Percentiles rank a stretch among this genome's conserved stretches.
Conservation (phyloP, 2,113 vertebrate genomes). For the Carlito syrichta region DNA sequence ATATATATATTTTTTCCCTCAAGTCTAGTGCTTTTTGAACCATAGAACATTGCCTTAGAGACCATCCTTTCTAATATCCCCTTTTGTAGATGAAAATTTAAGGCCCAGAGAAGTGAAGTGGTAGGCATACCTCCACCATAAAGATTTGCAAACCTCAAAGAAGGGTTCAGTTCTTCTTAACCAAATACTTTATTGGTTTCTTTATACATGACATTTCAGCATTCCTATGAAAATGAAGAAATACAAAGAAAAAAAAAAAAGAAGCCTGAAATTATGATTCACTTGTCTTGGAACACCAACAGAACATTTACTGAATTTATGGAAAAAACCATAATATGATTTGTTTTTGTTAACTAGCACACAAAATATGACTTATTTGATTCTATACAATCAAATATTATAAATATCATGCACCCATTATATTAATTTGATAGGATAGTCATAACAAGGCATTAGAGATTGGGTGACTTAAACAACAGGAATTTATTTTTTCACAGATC, state of each 20-base stretch:
- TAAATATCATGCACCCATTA: constrained; percentile 49
- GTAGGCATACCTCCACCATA: neutral
- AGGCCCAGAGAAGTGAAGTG: neutral
- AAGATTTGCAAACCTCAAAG: neutral
- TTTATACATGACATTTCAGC: constrained; percentile 76
- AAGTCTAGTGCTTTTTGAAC: neutral
- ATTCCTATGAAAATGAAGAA: constrained; percentile 73
- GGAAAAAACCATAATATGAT: constrained; percentile 67
- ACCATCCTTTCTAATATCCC: neutral
- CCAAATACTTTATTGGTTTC: constrained; percentile 75
- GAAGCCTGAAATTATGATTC: constrained; percentile 66
- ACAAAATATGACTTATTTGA: constrained; percentile 73
- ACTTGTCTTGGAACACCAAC: constrained; percentile 67
- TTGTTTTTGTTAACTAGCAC: constrained; percentile 72
- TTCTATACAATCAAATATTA: constrained; percentile 54
- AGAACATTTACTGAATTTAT: constrained; percentile 72
- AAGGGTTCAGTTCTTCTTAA: constrained; percentile 74
- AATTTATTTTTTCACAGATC: neutral
- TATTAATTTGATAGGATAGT: neutral
- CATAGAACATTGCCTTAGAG: neutral
- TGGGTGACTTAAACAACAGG: neutral
- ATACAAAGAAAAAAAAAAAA: neutral
- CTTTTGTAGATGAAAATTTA: neutral
- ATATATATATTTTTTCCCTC: neutral
- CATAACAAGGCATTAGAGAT: neutral